A percentile compares a stretch with the other conserved stretches of the same genome.
These are phyloP conservation scores for Coelinius sp. DNA, from an alignment of 2,888 invertebrate genomes.

Conservation along the genomic window DNA sequence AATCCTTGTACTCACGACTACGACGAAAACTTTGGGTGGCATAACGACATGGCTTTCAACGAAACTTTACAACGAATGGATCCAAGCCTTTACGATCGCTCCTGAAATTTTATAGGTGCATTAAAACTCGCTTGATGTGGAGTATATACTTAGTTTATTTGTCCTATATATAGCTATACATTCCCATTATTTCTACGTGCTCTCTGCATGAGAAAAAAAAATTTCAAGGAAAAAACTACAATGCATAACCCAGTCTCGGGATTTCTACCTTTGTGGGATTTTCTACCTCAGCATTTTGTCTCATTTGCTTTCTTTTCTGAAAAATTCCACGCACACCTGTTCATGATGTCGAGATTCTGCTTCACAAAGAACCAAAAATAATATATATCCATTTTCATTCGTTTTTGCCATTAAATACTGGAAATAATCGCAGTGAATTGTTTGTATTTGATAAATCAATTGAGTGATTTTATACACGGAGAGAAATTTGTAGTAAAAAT, in stretches of 20 bases:
- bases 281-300: not conserved
- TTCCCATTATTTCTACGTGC: not conserved
- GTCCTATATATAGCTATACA: not conserved
- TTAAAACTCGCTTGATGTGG: constrained; percentile 11
- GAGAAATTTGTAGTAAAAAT: too few species aligned
- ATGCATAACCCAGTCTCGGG: too few species aligned
- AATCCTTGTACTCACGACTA: not conserved
- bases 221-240: not conserved
- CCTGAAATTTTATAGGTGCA: constrained; percentile 19
- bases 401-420: not conserved
- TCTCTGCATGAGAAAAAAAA: not conserved
- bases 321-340: not conserved
- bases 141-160: constrained; percentile 4
- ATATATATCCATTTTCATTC: too few species aligned
- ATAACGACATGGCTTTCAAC: constrained; percentile 7
- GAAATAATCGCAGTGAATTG: not conserved
- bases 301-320: not conserved
- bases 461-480: too few species aligned
- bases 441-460: too few species aligned
- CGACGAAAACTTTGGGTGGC: not conserved
- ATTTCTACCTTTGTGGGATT: not conserved
- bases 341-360: too few species aligned
- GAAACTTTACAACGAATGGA: not conserved
- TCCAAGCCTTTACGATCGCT: constrained; percentile 11
- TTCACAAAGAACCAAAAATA: too few species aligned